Evolutionary conservation across 2,888 invertebrate species (phyloP), one percentile per base, ranked within the genome.

Genomic region (Andrena hattorfiana): DNA sequence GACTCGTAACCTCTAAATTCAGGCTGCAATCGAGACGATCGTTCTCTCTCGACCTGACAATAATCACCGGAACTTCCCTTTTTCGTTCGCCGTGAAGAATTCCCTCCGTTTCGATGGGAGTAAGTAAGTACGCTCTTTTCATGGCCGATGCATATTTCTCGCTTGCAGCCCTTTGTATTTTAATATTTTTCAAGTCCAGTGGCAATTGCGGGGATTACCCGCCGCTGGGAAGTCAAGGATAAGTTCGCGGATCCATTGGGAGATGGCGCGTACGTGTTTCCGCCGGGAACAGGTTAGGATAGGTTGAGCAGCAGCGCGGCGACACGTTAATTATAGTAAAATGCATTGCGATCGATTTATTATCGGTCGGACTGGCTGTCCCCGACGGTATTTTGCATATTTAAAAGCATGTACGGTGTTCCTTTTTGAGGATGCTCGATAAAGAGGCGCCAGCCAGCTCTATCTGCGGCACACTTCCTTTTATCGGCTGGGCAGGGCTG

Each of bases 1-100:
- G 67, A 63, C 67, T 82, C 71, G 64, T 71, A 81, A 71, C 75
- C 70, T 80, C 81, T 74, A 81, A 75, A 70, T 75, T 71, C 81
- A 71, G 62, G 48, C 63, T 42, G 59, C 66, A 26, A 35, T 60
- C 59, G 70, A 30, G 51, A 30, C 69, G 28, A 51, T 30, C 49
- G 13, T 66, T 73, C 63, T 35, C 59, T 49, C 59, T 42, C 20
- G 20, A 48, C 23, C 51, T 8, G 8, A 16, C 67, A n/a, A 4
- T 35, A 13, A 13, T 35, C 13, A 6, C 6, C 16, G 54, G 23
- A 32, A 28, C 23, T 69, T 32, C 32, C 49, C n/a, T 13, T n/a
- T 32, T 28, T 49, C 32, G 10, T 10, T 30, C 64, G 10, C 26
- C 2, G 32, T 0, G 42, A 42, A 42, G 42, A 42, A 42, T 42